These are phyloP conservation scores for Cheirogaleus major DNA, from an alignment of 2,797 vertebrate genomes.

Conservation along the genomic window DNA sequence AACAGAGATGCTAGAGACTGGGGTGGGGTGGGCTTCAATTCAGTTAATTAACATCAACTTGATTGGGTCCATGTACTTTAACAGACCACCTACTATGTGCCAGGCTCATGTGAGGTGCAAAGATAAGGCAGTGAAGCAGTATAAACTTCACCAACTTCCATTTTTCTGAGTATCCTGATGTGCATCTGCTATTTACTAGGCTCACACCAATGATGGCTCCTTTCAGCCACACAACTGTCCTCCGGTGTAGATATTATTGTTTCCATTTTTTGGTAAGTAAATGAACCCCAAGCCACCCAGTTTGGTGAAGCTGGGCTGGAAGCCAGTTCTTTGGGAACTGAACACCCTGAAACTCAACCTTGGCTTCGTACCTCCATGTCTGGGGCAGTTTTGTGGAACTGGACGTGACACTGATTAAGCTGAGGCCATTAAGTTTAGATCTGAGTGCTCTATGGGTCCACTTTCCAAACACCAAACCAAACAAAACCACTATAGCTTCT, in stretches of 20 bases:
- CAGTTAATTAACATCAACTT: not conserved
- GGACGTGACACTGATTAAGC: not conserved
- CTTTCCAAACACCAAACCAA: not conserved
- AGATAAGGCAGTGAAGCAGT: not conserved
- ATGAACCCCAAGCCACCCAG: not conserved
- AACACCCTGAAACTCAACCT: not conserved
- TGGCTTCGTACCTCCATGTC: not conserved
- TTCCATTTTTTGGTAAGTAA: not conserved
- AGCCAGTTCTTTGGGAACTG: not conserved
- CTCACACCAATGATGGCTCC: not conserved
- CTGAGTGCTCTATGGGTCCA: not conserved
- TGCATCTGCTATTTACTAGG: not conserved
- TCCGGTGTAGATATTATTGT: too few relatives aligned
- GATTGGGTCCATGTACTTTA: not conserved
- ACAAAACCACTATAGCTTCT: not conserved
- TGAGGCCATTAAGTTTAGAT: not conserved
- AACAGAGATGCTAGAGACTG: not conserved
- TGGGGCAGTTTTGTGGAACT: not conserved
- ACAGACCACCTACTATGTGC: not conserved
- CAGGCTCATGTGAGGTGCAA: not conserved
- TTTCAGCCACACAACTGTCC: not conserved
- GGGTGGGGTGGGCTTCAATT: not conserved
- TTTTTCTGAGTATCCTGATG: fast-evolving
- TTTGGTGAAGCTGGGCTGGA: not conserved
- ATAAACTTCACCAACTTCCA: not conserved